Conservation (phyloP, 1,140 invertebrate genomes). For the Metaphire vulgaris region DNA sequence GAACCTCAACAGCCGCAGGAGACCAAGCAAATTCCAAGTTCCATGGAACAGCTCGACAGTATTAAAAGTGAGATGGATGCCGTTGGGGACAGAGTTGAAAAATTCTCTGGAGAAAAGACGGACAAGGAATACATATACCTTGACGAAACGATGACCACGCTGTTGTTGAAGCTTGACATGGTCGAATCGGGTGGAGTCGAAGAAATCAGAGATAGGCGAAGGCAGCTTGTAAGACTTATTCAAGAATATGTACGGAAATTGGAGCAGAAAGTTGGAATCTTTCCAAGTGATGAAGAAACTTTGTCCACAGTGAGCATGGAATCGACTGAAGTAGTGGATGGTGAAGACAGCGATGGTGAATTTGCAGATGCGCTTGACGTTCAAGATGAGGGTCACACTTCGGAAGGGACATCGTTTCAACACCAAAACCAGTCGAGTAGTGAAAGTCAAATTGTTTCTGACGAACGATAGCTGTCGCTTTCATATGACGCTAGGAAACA, state of each 20-base stretch:
- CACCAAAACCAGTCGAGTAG: too few relatives aligned
- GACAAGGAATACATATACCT: conserved; percentile 81
- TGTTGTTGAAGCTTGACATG: conserved; percentile 80
- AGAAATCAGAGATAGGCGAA: conserved; percentile 73
- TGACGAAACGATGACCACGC: conserved; percentile 89
- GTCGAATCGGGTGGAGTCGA: conserved; percentile 86
- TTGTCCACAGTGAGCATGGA: too few relatives aligned
- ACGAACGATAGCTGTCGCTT: too few relatives aligned
- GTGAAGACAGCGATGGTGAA: too few relatives aligned
- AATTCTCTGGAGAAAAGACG: conserved; percentile 64
- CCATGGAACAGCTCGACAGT: conserved; percentile 33
- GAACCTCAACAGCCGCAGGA: too few relatives aligned
- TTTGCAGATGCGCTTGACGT: too few relatives aligned
- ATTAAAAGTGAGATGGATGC: conserved; percentile 74
- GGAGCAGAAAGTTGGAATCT: neutral
- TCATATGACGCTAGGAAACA: too few relatives aligned
- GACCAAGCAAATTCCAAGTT: neutral
- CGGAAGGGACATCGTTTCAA: too few relatives aligned
- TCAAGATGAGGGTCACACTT: too few relatives aligned
- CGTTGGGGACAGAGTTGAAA: conserved; percentile 68
- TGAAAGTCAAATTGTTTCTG: too few relatives aligned
- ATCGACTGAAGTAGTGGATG: neutral
- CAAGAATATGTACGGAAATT: neutral
- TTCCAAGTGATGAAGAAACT: neutral
- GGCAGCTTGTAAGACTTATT: conserved; percentile 67